Conservation (phyloP, 2,888 invertebrate species). For the Yponomeuta cagnagella region DNA sequence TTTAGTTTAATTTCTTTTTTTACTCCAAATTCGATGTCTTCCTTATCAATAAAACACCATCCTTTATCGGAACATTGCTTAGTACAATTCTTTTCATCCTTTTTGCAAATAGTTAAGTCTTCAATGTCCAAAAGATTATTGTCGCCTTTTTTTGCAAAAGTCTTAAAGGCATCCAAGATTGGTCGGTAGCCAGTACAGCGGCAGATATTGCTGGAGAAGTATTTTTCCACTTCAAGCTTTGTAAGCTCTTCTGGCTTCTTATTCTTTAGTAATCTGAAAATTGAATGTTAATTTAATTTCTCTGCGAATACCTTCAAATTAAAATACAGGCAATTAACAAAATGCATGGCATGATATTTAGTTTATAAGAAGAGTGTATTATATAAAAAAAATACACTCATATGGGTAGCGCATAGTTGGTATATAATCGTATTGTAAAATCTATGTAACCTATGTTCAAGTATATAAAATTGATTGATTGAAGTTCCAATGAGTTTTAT, state of each 20-base stretch:
- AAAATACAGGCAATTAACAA: too few species aligned
- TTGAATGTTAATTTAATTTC: neutral
- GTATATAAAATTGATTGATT: too few species aligned
- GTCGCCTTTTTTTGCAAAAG: constrained; percentile 66
- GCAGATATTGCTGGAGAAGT: constrained; percentile 84
- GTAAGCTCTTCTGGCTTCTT: constrained; percentile 53
- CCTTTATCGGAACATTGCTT: constrained; percentile 27
- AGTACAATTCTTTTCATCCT: constrained; percentile 25
- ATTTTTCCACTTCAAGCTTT: constrained; percentile 79
- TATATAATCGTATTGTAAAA: too few species aligned
- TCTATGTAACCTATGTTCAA: too few species aligned
- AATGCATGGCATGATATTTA: too few species aligned
- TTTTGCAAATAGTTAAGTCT: constrained; percentile 29
- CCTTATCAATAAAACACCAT: constrained; percentile 41
- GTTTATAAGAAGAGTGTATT: too few species aligned
- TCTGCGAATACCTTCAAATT: too few species aligned
- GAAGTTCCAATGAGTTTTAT: too few species aligned
- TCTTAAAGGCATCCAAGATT: constrained; percentile 78
- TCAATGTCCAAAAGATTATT: constrained; percentile 37
- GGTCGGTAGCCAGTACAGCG: constrained; percentile 43
- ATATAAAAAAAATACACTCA: too few species aligned
- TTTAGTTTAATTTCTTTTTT: constrained; percentile 28
- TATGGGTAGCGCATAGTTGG: too few species aligned
- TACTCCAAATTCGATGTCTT: constrained; percentile 22
- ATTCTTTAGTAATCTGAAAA: constrained; percentile 53